Evolutionary conservation across 2,888 invertebrate species (phyloP).

Genomic region (Onchidella celtica): DNA sequence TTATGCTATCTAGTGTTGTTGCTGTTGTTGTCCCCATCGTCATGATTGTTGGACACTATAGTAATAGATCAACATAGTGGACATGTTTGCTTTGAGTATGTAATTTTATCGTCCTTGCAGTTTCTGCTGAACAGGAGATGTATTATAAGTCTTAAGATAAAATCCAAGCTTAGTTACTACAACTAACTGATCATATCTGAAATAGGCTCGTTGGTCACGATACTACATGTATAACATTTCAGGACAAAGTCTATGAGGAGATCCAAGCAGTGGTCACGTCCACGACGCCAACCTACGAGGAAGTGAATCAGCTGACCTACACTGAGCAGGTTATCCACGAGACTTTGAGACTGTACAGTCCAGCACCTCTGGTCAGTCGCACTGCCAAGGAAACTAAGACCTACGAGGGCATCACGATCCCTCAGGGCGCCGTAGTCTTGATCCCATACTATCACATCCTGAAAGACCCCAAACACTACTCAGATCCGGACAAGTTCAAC

Average conservation of each 20-base stretch:
- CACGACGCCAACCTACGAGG: background rate
- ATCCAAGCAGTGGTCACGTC: background rate
- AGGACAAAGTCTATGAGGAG: conserved; percentile 31
- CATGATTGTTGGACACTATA: too few relatives aligned
- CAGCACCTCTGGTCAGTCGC: conserved; percentile 24
- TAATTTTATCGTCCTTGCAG: too few relatives aligned
- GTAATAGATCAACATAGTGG: too few relatives aligned
- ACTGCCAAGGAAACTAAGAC: conserved; percentile 31
- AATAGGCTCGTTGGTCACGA: too few relatives aligned
- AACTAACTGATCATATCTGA: too few relatives aligned
- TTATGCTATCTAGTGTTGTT: too few relatives aligned
- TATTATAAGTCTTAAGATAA: too few relatives aligned
- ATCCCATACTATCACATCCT: conserved; percentile 21
- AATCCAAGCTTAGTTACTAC: too few relatives aligned
- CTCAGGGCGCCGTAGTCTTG: conserved; percentile 4
- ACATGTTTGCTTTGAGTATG: too few relatives aligned
- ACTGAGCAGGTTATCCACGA: conserved; percentile 27
- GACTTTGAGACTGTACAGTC: conserved; percentile 29
- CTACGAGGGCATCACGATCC: conserved; percentile 33
- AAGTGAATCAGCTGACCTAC: background rate
- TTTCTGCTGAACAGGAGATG: too few relatives aligned
- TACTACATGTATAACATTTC: background rate
- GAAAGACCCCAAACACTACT: conserved; percentile 15
- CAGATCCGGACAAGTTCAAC: conserved; percentile 9
- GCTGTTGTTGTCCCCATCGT: too few relatives aligned